Conservation (phyloP, 2,113 vertebrate genomes). For the Notechis scutatus region DNA sequence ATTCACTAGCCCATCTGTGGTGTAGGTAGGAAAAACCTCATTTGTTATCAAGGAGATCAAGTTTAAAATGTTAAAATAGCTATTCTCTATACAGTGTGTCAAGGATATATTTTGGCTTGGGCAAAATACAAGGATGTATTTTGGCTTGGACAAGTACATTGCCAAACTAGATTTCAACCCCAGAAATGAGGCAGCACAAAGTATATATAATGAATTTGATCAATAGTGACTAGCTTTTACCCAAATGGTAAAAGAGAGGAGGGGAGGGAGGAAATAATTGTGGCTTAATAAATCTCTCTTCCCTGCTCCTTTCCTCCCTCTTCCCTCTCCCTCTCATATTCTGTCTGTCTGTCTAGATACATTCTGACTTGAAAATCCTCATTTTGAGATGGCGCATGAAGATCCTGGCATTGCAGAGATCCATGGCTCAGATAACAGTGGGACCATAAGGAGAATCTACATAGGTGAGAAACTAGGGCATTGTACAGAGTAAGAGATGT, state of each 20-base stretch:
- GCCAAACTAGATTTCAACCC: background rate
- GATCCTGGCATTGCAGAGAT: conserved; percentile 42
- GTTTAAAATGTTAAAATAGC: background rate
- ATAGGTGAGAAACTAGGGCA: conserved; percentile 33
- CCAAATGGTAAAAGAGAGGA: background rate
- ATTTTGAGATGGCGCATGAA: conserved; percentile 35
- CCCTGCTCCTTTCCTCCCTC: too few species aligned
- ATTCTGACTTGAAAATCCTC: background rate
- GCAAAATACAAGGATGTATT: background rate
- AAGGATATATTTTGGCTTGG: too few species aligned
- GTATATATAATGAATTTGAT: background rate
- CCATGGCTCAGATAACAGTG: conserved; percentile 32
- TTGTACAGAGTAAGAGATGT: background rate
- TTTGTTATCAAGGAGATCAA: background rate
- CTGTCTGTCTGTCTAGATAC: background rate
- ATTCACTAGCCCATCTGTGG: background rate
- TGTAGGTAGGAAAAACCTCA: background rate
- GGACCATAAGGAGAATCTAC: conserved; percentile 33
- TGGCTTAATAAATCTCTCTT: background rate
- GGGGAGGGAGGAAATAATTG: background rate
- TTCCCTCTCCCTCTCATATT: too few species aligned
- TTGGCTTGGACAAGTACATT: background rate
- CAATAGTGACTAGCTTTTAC: background rate
- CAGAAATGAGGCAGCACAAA: background rate
- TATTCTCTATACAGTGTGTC: background rate